These are phyloP conservation scores for Caprella mutica DNA, from an alignment of 2,888 invertebrate genomes.

Conservation along the genomic window DNA sequence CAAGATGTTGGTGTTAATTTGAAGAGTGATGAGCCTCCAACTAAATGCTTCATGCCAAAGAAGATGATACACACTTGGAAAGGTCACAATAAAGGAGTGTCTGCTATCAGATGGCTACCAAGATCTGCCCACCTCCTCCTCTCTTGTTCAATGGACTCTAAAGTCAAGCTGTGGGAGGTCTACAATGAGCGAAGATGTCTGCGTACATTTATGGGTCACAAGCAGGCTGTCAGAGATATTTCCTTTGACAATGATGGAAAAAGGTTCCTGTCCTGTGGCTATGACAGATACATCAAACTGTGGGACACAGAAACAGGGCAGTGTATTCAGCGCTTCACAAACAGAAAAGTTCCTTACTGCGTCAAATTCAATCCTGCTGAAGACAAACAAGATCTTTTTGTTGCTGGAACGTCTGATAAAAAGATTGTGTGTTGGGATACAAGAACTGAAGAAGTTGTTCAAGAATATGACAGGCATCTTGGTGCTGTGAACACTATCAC, in stretches of 20 bases:
- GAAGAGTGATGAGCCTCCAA: slow-evolving; percentile 73
- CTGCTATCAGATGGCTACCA: slow-evolving; percentile 90
- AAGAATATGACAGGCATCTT: slow-evolving; percentile 96
- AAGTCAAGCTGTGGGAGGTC: slow-evolving; percentile 97
- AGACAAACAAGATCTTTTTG: slow-evolving; percentile 93
- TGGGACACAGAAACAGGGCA: slow-evolving; percentile 98
- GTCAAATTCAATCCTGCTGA: slow-evolving; percentile 95
- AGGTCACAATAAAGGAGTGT: slow-evolving; percentile 92
- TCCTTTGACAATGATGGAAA: slow-evolving; percentile 89
- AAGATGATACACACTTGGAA: slow-evolving; percentile 91
- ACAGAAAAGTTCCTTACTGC: slow-evolving; percentile 94
- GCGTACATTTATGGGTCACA: slow-evolving; percentile 88
- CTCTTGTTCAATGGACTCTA: slow-evolving; percentile 92
- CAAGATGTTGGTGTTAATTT: slow-evolving; percentile 84
- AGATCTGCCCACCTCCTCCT: slow-evolving; percentile 84
- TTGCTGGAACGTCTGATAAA: slow-evolving; percentile 96
- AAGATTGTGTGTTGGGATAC: slow-evolving; percentile 99
- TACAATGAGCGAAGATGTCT: slow-evolving; percentile 87
- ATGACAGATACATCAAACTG: slow-evolving; percentile 92
- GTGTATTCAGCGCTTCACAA: slow-evolving; percentile 76
- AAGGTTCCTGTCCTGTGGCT: slow-evolving; percentile 85
- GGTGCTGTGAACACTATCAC: slow-evolving; percentile 98
- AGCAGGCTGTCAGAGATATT: slow-evolving; percentile 90
- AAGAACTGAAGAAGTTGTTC: slow-evolving; percentile 84
- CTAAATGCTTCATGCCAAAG: slow-evolving; percentile 92